Percentiles rank a stretch among this genome's conserved stretches.
Evolutionary conservation across 2,113 vertebrate species (phyloP).

Genomic region (Mormoops blainvillei): DNA sequence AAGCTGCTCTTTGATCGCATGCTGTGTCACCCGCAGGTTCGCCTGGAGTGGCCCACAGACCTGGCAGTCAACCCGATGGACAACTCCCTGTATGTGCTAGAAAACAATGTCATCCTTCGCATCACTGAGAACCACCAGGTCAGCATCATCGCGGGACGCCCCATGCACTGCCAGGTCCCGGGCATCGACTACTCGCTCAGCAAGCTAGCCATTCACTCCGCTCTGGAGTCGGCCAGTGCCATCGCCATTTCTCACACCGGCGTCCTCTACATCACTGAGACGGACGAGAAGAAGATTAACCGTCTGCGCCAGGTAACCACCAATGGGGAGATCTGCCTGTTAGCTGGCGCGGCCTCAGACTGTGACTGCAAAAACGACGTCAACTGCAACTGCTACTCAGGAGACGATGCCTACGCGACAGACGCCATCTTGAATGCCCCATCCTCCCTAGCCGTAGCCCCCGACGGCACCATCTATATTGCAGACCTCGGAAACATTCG

Average conservation of each 20-base stretch:
- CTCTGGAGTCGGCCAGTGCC: slow-evolving; percentile 96
- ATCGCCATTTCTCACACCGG: slow-evolving; percentile 96
- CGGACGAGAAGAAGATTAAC: slow-evolving; percentile 99
- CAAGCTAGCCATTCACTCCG: slow-evolving; percentile 96
- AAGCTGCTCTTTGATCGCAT: background rate
- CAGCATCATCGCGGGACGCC: slow-evolving; percentile 97
- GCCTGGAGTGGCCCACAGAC: slow-evolving; percentile 98
- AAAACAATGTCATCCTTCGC: slow-evolving; percentile 98
- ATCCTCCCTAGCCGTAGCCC: slow-evolving; percentile 94
- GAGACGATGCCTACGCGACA: slow-evolving; percentile 96
- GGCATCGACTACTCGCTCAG: slow-evolving; percentile 99
- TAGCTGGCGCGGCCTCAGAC: slow-evolving; percentile 95
- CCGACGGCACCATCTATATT: slow-evolving; percentile 95
- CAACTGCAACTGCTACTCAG: slow-evolving; percentile 98
- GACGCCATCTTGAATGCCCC: slow-evolving; percentile 97
- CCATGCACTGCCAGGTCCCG: slow-evolving; percentile 99
- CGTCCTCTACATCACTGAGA: slow-evolving; percentile 97
- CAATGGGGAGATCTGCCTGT: slow-evolving; percentile 96
- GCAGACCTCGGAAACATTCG: slow-evolving; percentile 98
- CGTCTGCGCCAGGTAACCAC: slow-evolving; percentile 95
- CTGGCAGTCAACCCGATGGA: slow-evolving; percentile 99
- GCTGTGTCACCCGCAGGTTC: slow-evolving; percentile 86
- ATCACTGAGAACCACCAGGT: slow-evolving; percentile 99
- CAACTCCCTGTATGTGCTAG: slow-evolving; percentile 97
- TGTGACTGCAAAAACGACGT: slow-evolving; percentile 99